Evolutionary conservation across 1,140 invertebrate genomes (phyloP), one percentile per base, ranked within the genome.

Genomic region (Trachymyrmex cornetzi): DNA sequence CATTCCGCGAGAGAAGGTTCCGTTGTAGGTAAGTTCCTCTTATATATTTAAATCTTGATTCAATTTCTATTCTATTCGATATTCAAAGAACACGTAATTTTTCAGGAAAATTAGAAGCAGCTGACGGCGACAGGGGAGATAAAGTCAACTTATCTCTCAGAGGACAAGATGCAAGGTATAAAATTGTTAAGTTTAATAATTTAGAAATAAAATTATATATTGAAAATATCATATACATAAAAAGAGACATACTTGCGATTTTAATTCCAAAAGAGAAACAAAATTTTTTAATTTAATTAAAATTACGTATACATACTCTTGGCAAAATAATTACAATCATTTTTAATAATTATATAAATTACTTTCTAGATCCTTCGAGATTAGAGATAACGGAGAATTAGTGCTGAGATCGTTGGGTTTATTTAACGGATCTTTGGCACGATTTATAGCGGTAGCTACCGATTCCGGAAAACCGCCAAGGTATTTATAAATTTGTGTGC

Each of bases 71-170:
- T 74, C 3, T n/a, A 22, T 12, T 48, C 4, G 12, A 66, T 55
- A 67, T 61, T 24, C 19, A n/a, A 55, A 71, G 19, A 24, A 67
- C 11, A 24, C 44, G 6, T 38, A 67, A 50, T 44, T 53, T 67
- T 87, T 74, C 12, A 95, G 98, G 98, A 34, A 96, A 96, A 89
- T 96, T 98, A 30, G 97, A 97, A 94, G 98, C 97, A 7, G 97
- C 97, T 1, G 98, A 99, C 94, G 98, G 98, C 0, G 98, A 98
- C 94, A 95, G 96, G 86, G 97, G 96, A 1, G 98, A 98, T 92
- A 95, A 96, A 69, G 95, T 98, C 4, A 96, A 96, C 48, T 93
- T 98, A 0, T 96, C 96, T 0, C 95, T 98, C 48, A 95, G 96
- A 82, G 98, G 98, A 0, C 96, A 97, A 4, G 96, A 97, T 93